phyloP scores from a whole-genome alignment of 1,140 invertebrate species.

The Sminthurinus signatus region DNA sequence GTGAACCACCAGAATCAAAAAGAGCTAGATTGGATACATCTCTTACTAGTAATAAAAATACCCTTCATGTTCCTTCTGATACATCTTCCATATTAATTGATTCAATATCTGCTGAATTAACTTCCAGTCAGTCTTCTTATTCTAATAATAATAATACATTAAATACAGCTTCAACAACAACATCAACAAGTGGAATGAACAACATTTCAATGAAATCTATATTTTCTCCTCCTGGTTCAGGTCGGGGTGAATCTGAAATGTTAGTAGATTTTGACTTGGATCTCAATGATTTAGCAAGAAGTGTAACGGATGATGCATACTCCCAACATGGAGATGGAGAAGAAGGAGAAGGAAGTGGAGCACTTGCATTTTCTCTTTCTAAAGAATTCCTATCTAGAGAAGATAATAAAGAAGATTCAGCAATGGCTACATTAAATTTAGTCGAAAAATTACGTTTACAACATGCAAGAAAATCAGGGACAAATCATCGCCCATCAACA shows the following conservation, averaged over 20 bases:
- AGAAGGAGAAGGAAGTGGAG: slow-evolving; percentile 20
- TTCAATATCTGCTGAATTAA: too few species aligned
- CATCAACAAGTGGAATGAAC: slow-evolving; percentile 52
- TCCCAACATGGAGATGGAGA: slow-evolving; percentile 14
- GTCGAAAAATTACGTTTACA: slow-evolving; percentile 68
- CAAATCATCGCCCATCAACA: slow-evolving; percentile 20
- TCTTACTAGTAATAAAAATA: background rate
- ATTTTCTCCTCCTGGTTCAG: slow-evolving; percentile 32
- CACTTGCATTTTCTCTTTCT: slow-evolving; percentile 59
- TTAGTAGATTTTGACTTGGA: slow-evolving; percentile 41
- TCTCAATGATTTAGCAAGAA: slow-evolving; percentile 40
- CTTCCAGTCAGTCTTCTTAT: too few species aligned
- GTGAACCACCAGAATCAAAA: slow-evolving; percentile 39
- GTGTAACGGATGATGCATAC: slow-evolving; percentile 32
- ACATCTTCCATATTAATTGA: too few species aligned
- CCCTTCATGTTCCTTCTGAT: too few species aligned
- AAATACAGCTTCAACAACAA: slow-evolving; percentile 62
- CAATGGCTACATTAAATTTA: slow-evolving; percentile 66
- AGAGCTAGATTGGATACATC: slow-evolving; percentile 27
- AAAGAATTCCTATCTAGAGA: slow-evolving; percentile 61
- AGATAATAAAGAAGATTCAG: slow-evolving; percentile 68
- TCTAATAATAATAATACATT: too few species aligned
- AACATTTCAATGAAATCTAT: slow-evolving; percentile 29
- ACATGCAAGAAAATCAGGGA: slow-evolving; percentile 55
- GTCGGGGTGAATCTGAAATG: slow-evolving; percentile 24